These are phyloP conservation scores for Elegia similella DNA, from an alignment of 2,888 invertebrate species.

Conservation along the genomic window DNA sequence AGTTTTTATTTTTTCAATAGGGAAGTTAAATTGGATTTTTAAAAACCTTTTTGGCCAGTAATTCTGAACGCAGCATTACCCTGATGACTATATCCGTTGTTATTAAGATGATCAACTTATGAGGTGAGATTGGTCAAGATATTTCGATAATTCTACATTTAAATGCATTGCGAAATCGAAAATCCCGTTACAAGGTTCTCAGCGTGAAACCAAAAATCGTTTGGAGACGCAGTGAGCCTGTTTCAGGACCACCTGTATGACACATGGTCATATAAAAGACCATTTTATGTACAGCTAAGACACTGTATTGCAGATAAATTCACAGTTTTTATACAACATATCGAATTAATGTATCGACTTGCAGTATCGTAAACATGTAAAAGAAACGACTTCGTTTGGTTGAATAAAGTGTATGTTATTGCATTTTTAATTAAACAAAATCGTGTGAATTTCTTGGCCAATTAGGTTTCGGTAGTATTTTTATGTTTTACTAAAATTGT, in stretches of 20 bases:
- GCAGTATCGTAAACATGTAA: conserved; percentile 40
- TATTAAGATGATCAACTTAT: conserved; percentile 42
- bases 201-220: conserved; percentile 60
- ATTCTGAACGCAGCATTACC: conserved; percentile 28
- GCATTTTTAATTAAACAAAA: conserved; percentile 34
- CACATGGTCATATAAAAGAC: conserved; percentile 57
- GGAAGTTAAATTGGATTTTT: conserved; percentile 34
- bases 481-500: not conserved
- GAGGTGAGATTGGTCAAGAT: conserved; percentile 35
- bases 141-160: conserved; percentile 55
- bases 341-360: conserved; percentile 56
- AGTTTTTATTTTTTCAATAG: conserved; percentile 36
- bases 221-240: conserved; percentile 42
- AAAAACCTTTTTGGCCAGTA: conserved; percentile 30
- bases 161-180: conserved; percentile 58
- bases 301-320: conserved; percentile 60
- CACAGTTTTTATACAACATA: conserved; percentile 66
- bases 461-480: conserved; percentile 11
- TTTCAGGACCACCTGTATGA: conserved; percentile 66
- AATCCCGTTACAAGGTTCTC: conserved; percentile 53
- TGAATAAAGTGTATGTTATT: conserved; percentile 37
- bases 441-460: conserved; percentile 19
- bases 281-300: conserved; percentile 62
- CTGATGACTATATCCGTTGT: conserved; percentile 49
- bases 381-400: conserved; percentile 40